Conservation (phyloP, 2,113 vertebrate genomes). For the Tachuris rubrigastra region DNA sequence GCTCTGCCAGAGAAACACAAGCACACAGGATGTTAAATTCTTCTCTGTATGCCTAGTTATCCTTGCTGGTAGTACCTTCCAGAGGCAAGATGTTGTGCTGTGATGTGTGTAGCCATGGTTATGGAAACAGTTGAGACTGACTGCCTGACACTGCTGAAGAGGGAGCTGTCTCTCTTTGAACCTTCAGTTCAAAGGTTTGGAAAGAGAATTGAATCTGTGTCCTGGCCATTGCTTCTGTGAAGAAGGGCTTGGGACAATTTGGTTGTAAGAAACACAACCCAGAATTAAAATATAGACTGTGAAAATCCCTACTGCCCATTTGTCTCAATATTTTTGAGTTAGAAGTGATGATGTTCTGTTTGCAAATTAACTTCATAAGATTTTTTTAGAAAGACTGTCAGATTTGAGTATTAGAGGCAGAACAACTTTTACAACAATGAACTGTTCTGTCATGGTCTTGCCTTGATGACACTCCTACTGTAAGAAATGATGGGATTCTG, state of each 20-base stretch:
- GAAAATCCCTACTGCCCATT: rapidly evolving
- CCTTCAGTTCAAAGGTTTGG: background rate
- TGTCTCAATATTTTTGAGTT: background rate
- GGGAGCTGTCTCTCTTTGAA: background rate
- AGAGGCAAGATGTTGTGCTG: background rate
- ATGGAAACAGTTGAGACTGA: background rate
- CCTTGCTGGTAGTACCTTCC: background rate
- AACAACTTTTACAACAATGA: background rate
- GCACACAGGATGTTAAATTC: background rate
- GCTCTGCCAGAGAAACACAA: background rate
- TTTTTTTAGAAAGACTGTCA: too few relatives aligned
- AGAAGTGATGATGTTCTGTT: background rate
- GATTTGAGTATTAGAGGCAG: background rate
- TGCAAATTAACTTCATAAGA: background rate
- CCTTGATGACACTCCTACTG: background rate
- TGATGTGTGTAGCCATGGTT: background rate
- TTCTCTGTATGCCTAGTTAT: background rate
- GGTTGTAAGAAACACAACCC: background rate
- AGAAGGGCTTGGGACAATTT: background rate
- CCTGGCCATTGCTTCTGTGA: background rate
- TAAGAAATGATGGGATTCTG: background rate
- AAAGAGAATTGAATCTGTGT: background rate
- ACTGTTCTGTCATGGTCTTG: background rate
- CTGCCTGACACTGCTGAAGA: background rate
- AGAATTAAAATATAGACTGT: background rate